A percentile compares a stretch with the other conserved stretches of the same genome.
Evolutionary conservation across 2,888 invertebrate species (phyloP).

Genomic region (Netelia virgata): DNA sequence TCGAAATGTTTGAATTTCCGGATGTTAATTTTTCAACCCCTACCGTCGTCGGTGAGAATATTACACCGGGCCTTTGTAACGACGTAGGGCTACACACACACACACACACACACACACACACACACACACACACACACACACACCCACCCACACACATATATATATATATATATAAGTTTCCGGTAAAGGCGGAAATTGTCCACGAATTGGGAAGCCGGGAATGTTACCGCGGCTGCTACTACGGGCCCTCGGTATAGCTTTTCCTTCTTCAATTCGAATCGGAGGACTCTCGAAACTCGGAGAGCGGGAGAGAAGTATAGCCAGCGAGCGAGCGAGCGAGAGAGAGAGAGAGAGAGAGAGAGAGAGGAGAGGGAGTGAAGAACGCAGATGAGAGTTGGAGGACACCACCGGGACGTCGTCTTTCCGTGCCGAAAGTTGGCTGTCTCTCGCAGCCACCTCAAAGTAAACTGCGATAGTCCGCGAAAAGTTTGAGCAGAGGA

Average conservation of each 20-base stretch:
- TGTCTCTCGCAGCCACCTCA: slow-evolving; percentile 60
- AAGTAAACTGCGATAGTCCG: slow-evolving; percentile 64
- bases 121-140: neutral
- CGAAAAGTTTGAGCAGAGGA: slow-evolving; percentile 52
- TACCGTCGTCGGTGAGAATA: neutral
- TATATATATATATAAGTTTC: slow-evolving; percentile 2
- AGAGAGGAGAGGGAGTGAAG: neutral
- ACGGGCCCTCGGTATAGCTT: neutral
- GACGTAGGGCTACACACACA: neutral
- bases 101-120: too few relatives aligned
- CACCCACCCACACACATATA: too few relatives aligned
- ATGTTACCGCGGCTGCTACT: slow-evolving; percentile 18
- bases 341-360: neutral
- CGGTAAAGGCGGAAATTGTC: slow-evolving; percentile 13
- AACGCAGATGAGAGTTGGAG: slow-evolving; percentile 10
- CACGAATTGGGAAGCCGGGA: neutral
- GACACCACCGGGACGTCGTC: slow-evolving; percentile 13
- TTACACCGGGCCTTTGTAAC: slow-evolving; percentile 22
- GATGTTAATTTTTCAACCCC: slow-evolving; percentile 38
- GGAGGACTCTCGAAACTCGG: neutral
- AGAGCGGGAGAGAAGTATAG: neutral
- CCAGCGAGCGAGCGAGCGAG: neutral
- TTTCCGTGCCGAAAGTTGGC: slow-evolving; percentile 58
- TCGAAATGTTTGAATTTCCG: slow-evolving; percentile 20
- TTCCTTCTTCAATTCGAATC: neutral